phyloP scores from a whole-genome alignment of 1,140 invertebrate genomes.

The Cardiocondyla obscurior region DNA sequence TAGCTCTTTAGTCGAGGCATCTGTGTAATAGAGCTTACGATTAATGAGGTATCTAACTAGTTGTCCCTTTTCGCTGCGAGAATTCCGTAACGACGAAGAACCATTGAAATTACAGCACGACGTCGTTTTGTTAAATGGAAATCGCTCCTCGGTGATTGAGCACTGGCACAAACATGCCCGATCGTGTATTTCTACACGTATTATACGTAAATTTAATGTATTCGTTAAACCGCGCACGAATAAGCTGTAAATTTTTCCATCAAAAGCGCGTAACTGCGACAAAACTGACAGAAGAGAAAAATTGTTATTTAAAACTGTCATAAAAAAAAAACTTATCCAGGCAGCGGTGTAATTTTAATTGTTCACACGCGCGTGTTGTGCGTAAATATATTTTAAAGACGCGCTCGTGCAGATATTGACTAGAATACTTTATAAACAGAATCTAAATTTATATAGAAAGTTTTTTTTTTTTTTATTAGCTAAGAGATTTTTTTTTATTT shows the following conservation, averaged over 20 bases:
- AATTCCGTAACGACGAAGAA: constrained; percentile 55
- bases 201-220: no score
- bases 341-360: constrained; percentile 17
- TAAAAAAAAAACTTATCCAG: neutral
- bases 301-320: neutral
- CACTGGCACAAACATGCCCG: neutral
- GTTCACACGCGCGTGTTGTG: neutral
- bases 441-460: neutral
- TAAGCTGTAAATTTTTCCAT: neutral
- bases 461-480: constrained; percentile 25
- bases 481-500: neutral
- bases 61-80: constrained; percentile 43
- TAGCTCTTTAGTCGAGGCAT: constrained; percentile 47
- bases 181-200: neutral
- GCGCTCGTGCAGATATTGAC: constrained; percentile 10
- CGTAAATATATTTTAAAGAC: constrained; percentile 30
- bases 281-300: neutral
- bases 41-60: constrained; percentile 62
- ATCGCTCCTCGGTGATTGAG: constrained; percentile 14
- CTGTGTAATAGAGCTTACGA: constrained; percentile 57
- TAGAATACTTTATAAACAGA: constrained; percentile 33
- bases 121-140: constrained; percentile 43
- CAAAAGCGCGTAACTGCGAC: neutral
- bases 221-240: neutral
- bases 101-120: constrained; percentile 61